These are phyloP conservation scores for Samia ricini DNA, from an alignment of 1,140 invertebrate genomes.

Conservation along the genomic window DNA sequence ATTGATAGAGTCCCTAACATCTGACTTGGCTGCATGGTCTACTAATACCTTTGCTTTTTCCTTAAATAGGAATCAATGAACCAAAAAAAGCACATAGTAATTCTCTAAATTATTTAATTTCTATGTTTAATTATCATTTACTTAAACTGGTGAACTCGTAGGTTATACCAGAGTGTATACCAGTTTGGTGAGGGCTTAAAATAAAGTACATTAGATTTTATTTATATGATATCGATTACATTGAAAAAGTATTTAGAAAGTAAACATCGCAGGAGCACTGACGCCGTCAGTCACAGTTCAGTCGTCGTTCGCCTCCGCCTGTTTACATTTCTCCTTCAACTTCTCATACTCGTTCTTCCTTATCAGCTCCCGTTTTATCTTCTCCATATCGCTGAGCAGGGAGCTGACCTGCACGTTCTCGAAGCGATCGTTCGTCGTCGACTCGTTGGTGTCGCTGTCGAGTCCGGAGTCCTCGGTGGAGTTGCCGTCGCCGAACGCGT, in stretches of 20 bases:
- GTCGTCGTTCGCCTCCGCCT: conserved; percentile 54
- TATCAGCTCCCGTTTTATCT: conserved; percentile 59
- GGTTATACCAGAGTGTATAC: no score
- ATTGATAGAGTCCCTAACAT: no score
- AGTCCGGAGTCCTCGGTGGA: conserved; percentile 56
- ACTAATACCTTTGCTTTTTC: no score
- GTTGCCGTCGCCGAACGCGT: conserved; percentile 14
- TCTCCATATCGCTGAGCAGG: conserved; percentile 64
- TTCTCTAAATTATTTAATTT: no score
- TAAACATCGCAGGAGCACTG: neutral
- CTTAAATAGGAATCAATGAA: no score
- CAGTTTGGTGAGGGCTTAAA: neutral
- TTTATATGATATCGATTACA: neutral
- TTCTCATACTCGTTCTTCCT: conserved; percentile 64
- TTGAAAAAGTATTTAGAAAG: neutral
- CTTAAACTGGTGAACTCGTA: no score
- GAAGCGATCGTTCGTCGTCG: conserved; percentile 27
- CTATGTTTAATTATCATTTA: no score
- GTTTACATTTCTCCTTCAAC: conserved; percentile 57
- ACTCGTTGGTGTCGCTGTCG: conserved; percentile 41
- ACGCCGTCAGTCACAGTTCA: conserved; percentile 6
- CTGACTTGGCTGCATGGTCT: no score
- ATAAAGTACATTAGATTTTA: neutral
- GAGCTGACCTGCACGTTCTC: conserved; percentile 59
- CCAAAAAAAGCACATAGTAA: no score